These are phyloP conservation scores for Scomber colias DNA, from an alignment of 2,113 vertebrate genomes.

Conservation along the genomic window DNA sequence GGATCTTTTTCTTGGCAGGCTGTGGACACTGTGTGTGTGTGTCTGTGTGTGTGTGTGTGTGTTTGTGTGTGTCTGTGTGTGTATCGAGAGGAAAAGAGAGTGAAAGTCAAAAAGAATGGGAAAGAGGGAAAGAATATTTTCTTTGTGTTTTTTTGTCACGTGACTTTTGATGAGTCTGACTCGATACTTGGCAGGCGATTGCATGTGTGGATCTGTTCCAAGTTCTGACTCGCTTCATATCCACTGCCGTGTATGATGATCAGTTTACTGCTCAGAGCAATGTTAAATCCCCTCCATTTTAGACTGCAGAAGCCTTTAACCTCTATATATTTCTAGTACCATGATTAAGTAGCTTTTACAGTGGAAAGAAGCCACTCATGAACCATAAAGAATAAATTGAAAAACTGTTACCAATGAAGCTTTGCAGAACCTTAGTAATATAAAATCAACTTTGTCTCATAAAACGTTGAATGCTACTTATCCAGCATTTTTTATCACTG, in stretches of 20 bases:
- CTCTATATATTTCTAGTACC: constrained; percentile 4
- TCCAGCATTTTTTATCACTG: constrained; percentile 3
- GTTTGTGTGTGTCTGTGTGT: not conserved
- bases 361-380: constrained; percentile 31
- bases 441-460: constrained; percentile 16
- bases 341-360: constrained; percentile 26
- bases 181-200: constrained; percentile 22
- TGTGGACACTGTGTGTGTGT: not conserved
- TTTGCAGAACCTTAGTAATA: constrained; percentile 3
- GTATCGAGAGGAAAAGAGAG: constrained; percentile 7
- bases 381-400: not conserved
- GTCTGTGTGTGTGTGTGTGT: not conserved
- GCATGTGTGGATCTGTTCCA: constrained; percentile 13
- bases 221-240: constrained; percentile 38
- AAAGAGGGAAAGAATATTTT: constrained; percentile 38
- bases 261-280: not conserved
- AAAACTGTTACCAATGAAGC: constrained; percentile 27
- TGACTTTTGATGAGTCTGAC: constrained; percentile 27
- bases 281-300: not conserved
- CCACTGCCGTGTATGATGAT: constrained; percentile 7
- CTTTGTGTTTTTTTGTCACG: constrained; percentile 64
- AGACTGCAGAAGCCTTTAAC: constrained; percentile 15
- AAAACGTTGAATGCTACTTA: constrained; percentile 33
- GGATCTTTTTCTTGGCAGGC: constrained; percentile 41
- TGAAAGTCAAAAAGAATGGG: constrained; percentile 7